Evolutionary conservation across 2,797 vertebrate genomes (phyloP), one percentile per base, ranked within the genome.

Genomic region (Brachymystax lenok): DNA sequence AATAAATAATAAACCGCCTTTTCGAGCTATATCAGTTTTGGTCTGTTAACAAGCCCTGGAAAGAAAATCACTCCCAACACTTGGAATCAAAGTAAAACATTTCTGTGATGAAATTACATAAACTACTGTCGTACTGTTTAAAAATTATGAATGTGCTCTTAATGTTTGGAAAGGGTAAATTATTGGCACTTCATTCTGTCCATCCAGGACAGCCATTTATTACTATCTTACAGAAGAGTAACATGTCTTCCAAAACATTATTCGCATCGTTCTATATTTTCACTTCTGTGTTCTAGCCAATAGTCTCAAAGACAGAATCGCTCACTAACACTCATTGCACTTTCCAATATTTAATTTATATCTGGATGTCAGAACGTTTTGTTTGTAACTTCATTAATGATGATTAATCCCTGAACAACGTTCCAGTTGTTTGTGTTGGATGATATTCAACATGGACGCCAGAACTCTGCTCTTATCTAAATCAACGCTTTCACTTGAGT

Each of bases 391-490:
- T 56, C 35, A 24, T 21, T 17, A 69, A 69, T 75, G 35, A 69
- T 77, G 30, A 78, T 79, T 61, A 30, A 46, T 73, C 72, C 50
- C 35, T 46, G 52, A 59, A 40, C 77, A 78, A 51, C 35, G 35
- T 77, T 35, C 3, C 40, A 27, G 19, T 46, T 76, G 70, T 56
- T 80, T 85, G 63, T 80, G 69, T 71, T 21, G 24, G 77, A 79
- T 73, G 4, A 46, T 67, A 73, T 52, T 64, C 54, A 51, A 66
- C 33, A 61, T 50, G 35, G 56, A 61, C 33, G 33, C 67, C n/a
- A 21, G 70, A 78, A 84, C 78, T 77, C 81, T 77, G 77, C 61
- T 3, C 40, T 78, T 77, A 71, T 30, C 19, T 35, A 63, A 63
- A 61, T 63, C 33, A 76, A 63, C 67, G 82, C 74, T 69, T 75